phyloP scores from a whole-genome alignment of 2,113 vertebrate genomes.

The Clarias gariepinus region DNA sequence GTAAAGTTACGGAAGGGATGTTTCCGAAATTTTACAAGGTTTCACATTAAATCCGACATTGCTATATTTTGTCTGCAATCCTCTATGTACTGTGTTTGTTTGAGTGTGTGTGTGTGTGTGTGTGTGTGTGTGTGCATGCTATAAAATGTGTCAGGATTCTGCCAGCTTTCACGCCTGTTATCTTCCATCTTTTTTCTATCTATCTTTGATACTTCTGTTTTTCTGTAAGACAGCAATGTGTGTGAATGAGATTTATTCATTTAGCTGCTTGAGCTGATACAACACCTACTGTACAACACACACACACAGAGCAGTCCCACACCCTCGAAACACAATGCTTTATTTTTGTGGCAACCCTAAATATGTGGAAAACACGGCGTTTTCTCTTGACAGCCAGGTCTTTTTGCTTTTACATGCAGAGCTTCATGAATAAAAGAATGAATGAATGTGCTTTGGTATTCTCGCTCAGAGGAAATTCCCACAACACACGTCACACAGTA shows the following conservation, averaged over 20 bases:
- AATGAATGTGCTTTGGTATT: slow-evolving; percentile 36
- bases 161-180: background rate
- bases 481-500: slow-evolving; percentile 45
- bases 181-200: background rate
- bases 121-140: background rate
- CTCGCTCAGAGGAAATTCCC: slow-evolving; percentile 39
- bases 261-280: background rate
- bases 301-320: background rate
- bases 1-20: background rate
- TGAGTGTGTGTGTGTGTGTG: background rate
- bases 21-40: background rate
- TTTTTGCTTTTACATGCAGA: background rate
- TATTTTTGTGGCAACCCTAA: background rate
- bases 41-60: background rate
- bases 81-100: background rate
- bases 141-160: background rate
- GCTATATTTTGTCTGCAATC: background rate
- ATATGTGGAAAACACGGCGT: background rate
- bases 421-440: slow-evolving; percentile 1
- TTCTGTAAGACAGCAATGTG: background rate
- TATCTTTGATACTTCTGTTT: too few species aligned
- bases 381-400: background rate
- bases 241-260: background rate
- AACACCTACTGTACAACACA: background rate
- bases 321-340: background rate